Evolutionary conservation across 2,113 vertebrate species (phyloP), one percentile per base, ranked within the genome.

Genomic region (Gyps fulvus): DNA sequence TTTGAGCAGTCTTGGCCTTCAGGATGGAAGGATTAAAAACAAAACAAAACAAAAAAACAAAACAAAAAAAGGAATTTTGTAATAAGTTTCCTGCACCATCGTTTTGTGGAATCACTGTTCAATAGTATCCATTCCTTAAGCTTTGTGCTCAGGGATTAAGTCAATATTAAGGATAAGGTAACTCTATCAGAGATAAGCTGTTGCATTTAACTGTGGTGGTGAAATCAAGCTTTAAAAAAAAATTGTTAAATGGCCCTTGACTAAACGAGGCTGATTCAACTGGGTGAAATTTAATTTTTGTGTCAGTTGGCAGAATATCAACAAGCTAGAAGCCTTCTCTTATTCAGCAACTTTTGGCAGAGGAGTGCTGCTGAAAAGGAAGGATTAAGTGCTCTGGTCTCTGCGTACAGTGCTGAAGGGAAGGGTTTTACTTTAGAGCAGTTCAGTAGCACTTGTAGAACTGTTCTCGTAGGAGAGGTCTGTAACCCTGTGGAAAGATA

Each of bases 281-380:
- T 70, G 74, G 83, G 54, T 95, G 67, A 90, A 93, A 94, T 93
- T 83, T 89, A 92, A 92, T 93, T 94, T 95, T 94, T 96, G 27
- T 88, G 71, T 95, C 93, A 93, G 63, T 43, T 89, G 90, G 55
- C 90, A 90, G 85, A 52, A 81, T 78, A 73, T 87, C 89, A 95
- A 71, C 71, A 86, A 93, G 59, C 83, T 62, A 52, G 74, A 86
- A 93, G 32, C 57, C 42, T 93, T 88, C 84, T 92, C 26, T 90
- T 81, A 88, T 59, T 86, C 76, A 95, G 76, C 59, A 88, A 22
- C n/a, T 94, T 92, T 50, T 95, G 93, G 79, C 88, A 86, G 67
- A 80, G 54, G 10, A 74, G 7, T 40, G n/a, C 43, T 89, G 16
- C 85, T 78, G 83, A 34, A 80, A 79, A 76, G 38, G 57, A 55